These are phyloP conservation scores for Lerema accius DNA, from an alignment of 1,140 invertebrate genomes.

Conservation along the genomic window DNA sequence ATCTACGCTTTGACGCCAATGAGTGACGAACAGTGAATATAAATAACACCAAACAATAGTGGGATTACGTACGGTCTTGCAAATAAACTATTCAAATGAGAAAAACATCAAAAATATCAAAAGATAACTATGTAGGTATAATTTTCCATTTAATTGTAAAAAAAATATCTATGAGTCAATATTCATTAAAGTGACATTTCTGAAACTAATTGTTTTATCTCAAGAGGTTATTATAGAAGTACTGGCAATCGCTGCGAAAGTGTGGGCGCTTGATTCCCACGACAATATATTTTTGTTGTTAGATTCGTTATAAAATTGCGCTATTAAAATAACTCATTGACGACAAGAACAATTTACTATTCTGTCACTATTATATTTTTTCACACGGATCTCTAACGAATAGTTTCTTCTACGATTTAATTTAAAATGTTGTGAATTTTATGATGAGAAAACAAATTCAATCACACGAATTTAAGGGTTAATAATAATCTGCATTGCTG, in stretches of 20 bases:
- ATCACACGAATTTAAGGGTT: too few species aligned
- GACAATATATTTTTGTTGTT: neutral
- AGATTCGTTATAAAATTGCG: neutral
- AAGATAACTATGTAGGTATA: too few species aligned
- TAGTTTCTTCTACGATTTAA: too few species aligned
- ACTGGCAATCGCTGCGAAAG: neutral
- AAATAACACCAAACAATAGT: conserved; percentile 3
- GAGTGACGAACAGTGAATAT: neutral
- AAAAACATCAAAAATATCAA: too few species aligned
- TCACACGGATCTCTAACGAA: neutral
- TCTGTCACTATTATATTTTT: neutral
- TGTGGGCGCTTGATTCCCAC: neutral
- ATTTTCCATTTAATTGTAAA: too few species aligned
- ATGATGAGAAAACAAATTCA: too few species aligned
- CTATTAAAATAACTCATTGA: neutral
- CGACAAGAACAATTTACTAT: neutral
- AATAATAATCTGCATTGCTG: too few species aligned
- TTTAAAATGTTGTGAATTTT: too few species aligned
- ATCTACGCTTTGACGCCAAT: neutral
- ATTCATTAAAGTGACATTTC: neutral
- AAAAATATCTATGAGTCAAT: too few species aligned
- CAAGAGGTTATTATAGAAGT: neutral
- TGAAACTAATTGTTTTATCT: neutral
- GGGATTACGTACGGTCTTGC: neutral
- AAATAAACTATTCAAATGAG: neutral